Evolutionary conservation across 2,888 invertebrate genomes (phyloP), one percentile per base, ranked within the genome.

Genomic region (Onthophagus sagittarius): DNA sequence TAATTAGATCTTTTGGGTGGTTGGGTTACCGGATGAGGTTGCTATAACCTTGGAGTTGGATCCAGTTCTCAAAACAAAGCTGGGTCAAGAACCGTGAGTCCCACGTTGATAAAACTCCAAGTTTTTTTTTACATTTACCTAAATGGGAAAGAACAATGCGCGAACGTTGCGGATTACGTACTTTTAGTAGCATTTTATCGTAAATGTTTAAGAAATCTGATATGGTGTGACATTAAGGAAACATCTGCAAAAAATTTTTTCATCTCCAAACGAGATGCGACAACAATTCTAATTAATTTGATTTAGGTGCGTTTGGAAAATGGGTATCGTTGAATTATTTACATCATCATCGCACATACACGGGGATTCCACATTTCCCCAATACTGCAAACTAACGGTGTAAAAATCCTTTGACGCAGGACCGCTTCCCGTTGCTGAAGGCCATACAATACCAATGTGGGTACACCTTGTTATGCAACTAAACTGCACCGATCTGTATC

Each of bases 1-100:
- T 53, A 53, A 53, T 53, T 53, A 53, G 39, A 53, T 53, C 39
- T 53, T 53, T 53, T 53, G 39, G 39, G 39, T 53, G 39, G 39
- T 53, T 53, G 39, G 39, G 39, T 53, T 53, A 11, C 39, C 39
- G 9, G 39, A 53, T 7, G 39, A 53, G 39, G 39, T 23, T 23
- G 23, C 39, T 11, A 11, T 81, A 80, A 79, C 82, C 81, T 82
- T 82, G 82, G 77, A 75, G 77, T 79, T 78, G 77, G 79, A 78
- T 79, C 79, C 79, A 80, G 79, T 80, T 79, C 80, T 80, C 79
- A 80, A 81, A 81, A 81, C 81, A 81, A 82, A 81, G 81, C 79
- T 81, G 79, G 81, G 81, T 82, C 82, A 82, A 81, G 81, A 81
- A 81, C 82, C 82, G 78, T 23, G 75, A 76, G 77, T 74, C 80